Evolutionary conservation across 2,797 vertebrate species (phyloP), one percentile per base, ranked within the genome.

Genomic region (Lacerta agilis): DNA sequence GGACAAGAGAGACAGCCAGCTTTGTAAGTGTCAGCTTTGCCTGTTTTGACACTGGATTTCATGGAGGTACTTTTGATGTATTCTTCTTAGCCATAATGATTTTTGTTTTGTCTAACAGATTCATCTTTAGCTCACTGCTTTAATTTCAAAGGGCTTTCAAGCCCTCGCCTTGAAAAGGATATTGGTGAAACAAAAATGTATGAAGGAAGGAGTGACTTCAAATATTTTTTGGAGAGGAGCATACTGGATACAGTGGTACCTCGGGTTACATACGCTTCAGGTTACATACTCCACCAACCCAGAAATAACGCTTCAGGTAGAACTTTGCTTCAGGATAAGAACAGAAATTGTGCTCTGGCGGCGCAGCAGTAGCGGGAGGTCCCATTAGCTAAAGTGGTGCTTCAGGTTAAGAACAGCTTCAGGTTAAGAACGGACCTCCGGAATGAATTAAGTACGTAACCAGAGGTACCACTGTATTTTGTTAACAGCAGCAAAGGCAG

Each of bases 1-100:
- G 3, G 17, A 0, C 0, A 17, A 0, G 69, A 33, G 43, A 38
- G 72, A 8, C 4, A 7, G 0, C 18, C 72, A 36, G 29, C 66
- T 55, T 55, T 43, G 3, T 43, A 67, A 71, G 67, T 20, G 0
- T 5, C 58, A 67, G 75, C 61, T 13, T 49, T 7, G 11, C 64
- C n/a, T 83, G 38, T 20, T 72, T 4, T 69, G 1, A 5, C 0
- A 75, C 23, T 29, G 83, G 71, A 17, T 75, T 75, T 72, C 67
- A 23, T 82, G 88, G 55, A 69, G 29, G 15, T 4, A 20, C 69
- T 45, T 79, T 29, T 83, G 38, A 80, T 33, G 69, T 84, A 10
- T 71, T 7, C 2, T 45, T 69, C 72, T 61, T 17, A 33, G 33
- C 80, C 29, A 25, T 38, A 15, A 25, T 13, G 76, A 25, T 23